Evolutionary conservation across 2,113 vertebrate species (phyloP), one percentile per base, ranked within the genome.

Genomic region (Emydocephalus ijimae): DNA sequence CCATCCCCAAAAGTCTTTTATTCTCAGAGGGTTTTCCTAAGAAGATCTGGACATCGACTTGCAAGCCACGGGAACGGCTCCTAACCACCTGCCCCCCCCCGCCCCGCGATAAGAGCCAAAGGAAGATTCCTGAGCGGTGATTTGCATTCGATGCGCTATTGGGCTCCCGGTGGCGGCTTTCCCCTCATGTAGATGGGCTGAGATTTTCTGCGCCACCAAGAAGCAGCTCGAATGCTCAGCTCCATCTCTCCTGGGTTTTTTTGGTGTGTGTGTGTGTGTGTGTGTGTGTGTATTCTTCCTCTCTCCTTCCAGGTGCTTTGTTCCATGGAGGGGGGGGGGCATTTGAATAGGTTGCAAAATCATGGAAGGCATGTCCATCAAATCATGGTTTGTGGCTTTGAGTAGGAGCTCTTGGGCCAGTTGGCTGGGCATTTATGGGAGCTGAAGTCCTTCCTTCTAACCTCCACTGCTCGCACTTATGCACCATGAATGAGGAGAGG

Each of bases 251-350:
- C 29, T 0, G 89, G 45, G 2, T 0, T 48, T 48, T 48, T 48
- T 48, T 48, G 0, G 59, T 1, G 26, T 45, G 45, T 45, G 21
- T 2, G 56, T 21, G 2, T 0, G 24, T 1, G 26, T 45, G 45
- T 45, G 21, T 2, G 56, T 21, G 2, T 43, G 6, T 2, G 23
- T 7, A 45, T 24, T 20, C 29, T 52, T 15, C 10, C 57, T 52
- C 12, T 45, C 4, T 24, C 12, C 9, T 39, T 45, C 43, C 39
- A 57, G n/a, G 34, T 6, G 10, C 85, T 18, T 91, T 6, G 14
- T 85, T 55, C 8, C 48, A 50, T 50, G 18, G 24, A 1, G 24
- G 1, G 43, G 24, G 4, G 23, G 7, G 24, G 26, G 5, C 6
- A 1, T 8, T 6, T 50, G 8, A 85, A 43, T 45, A 3, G 21